These are phyloP conservation scores for Ornithoptera alexandrae DNA, from an alignment of 2,888 invertebrate species.

Conservation along the genomic window DNA sequence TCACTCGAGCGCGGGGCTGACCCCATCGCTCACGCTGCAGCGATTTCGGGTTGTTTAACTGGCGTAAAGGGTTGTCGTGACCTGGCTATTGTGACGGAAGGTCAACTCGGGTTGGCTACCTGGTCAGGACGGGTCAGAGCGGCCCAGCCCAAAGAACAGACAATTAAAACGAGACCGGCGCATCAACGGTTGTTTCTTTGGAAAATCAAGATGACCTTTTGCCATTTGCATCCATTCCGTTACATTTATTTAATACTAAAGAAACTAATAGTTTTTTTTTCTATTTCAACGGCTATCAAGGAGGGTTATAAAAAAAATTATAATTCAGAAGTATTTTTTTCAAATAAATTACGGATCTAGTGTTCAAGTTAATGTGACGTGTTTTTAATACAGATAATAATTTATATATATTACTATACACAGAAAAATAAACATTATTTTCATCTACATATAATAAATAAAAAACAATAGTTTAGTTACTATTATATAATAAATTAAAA, in stretches of 20 bases:
- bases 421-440: too few relatives aligned
- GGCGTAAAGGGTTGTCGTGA: constrained; percentile 74
- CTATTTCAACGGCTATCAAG: background rate
- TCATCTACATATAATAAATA: too few relatives aligned
- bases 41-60: constrained; percentile 74
- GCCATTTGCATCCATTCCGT: constrained; percentile 25
- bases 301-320: background rate
- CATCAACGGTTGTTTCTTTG: constrained; percentile 61
- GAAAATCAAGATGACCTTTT: constrained; percentile 75
- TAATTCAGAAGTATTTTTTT: too few relatives aligned
- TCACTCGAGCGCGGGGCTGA: constrained; percentile 70
- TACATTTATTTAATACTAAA: constrained; percentile 23
- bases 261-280: background rate
- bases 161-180: constrained; percentile 76
- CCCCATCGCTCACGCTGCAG: constrained; percentile 78
- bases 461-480: too few relatives aligned
- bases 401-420: too few relatives aligned
- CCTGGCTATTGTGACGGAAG: constrained; percentile 54
- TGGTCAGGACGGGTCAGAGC: constrained; percentile 54
- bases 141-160: constrained; percentile 64
- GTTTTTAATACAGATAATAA: too few relatives aligned
- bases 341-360: too few relatives aligned
- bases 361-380: too few relatives aligned
- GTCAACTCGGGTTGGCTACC: constrained; percentile 76
- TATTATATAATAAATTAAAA: too few relatives aligned